These are phyloP conservation scores for Xanthia togata DNA, from an alignment of 2,888 invertebrate species.

Conservation along the genomic window DNA sequence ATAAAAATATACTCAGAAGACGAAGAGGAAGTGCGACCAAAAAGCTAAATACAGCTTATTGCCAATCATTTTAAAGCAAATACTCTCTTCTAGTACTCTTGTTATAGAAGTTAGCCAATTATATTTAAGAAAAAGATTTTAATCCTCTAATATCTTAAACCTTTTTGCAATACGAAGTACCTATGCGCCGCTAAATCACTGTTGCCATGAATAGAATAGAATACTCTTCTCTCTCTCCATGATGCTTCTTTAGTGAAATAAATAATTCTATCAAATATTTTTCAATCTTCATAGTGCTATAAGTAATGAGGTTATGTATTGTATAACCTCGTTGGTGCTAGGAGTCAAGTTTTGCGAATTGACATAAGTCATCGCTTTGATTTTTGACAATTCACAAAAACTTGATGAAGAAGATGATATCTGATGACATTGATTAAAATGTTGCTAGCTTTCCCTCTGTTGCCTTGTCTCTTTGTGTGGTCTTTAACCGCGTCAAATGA, in stretches of 20 bases:
- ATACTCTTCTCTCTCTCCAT: too few relatives aligned
- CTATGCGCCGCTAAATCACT: neutral
- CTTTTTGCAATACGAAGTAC: neutral
- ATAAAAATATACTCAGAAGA: too few relatives aligned
- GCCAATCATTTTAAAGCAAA: neutral
- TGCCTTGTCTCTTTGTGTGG: neutral
- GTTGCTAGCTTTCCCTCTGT: neutral
- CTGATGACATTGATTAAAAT: neutral
- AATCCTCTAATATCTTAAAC: too few relatives aligned
- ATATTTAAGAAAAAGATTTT: neutral
- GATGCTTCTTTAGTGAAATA: neutral
- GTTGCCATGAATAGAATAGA: too few relatives aligned
- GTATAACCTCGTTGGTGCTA: too few relatives aligned
- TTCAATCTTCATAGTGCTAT: too few relatives aligned
- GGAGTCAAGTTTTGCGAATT: neutral
- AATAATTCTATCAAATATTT: neutral
- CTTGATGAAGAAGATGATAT: too few relatives aligned
- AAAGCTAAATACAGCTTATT: neutral
- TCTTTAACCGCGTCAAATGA: neutral
- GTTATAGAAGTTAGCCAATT: neutral
- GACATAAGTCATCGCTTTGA: neutral
- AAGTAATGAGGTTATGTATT: too few relatives aligned
- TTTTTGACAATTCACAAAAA: neutral
- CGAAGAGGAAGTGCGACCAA: neutral
- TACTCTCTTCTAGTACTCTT: neutral